These are phyloP conservation scores for Drosophila sturtevanti DNA, from an alignment of 1,140 invertebrate genomes.

Conservation along the genomic window DNA sequence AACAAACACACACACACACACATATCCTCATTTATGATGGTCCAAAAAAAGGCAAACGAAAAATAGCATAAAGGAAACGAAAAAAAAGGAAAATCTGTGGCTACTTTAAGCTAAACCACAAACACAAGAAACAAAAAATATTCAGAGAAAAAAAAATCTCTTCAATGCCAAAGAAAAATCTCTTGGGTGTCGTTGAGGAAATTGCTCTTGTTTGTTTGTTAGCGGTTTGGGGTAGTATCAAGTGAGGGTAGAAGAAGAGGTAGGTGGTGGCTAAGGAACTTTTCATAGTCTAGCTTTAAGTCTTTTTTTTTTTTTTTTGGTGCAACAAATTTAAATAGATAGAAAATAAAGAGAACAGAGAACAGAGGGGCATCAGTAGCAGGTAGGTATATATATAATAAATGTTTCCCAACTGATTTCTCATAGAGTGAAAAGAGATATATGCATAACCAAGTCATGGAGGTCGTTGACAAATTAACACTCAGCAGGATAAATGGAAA, in stretches of 20 bases:
- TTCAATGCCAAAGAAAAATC: conserved; percentile 43
- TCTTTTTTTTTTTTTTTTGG: conserved; percentile 22
- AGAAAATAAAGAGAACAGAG: not conserved
- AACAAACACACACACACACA: not conserved
- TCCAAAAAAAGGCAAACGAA: conserved; percentile 24
- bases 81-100: conserved; percentile 40
- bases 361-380: not conserved
- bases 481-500: conserved; percentile 34
- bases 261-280: conserved; percentile 15
- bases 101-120: conserved; percentile 55
- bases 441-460: not conserved
- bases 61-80: conserved; percentile 37
- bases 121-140: not conserved
- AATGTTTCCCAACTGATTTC: conserved; percentile 73
- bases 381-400: conserved; percentile 53
- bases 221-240: too few relatives aligned
- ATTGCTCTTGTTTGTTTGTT: conserved; percentile 55
- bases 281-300: conserved; percentile 64
- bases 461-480: conserved; percentile 68
- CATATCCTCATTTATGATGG: conserved; percentile 67
- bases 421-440: conserved; percentile 19
- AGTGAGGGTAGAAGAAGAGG: not conserved
- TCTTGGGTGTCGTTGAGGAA: conserved; percentile 61
- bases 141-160: conserved; percentile 9
- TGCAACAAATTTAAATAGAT: conserved; percentile 54